A percentile compares a stretch with the other conserved stretches of the same genome.
Conservation (phyloP, 2,113 vertebrate species). For the Vidua macroura region DNA sequence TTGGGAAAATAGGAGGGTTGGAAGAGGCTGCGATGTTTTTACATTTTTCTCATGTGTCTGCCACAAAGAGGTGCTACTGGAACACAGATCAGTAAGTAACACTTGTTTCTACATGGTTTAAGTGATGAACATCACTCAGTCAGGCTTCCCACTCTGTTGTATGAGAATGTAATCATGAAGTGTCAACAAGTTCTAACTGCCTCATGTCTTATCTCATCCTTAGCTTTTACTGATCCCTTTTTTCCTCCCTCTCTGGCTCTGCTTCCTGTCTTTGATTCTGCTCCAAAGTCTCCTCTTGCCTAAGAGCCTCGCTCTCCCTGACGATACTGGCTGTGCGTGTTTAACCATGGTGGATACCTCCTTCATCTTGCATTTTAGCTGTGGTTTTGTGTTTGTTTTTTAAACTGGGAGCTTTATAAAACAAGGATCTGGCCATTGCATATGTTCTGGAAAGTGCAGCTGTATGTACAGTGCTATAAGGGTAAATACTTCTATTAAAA, state of each 20-base stretch:
- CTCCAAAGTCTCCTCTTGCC: not conserved
- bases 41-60: not conserved
- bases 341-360: not conserved
- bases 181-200: slow-evolving; percentile 18
- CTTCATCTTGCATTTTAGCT: not conserved
- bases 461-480: not conserved
- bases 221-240: not conserved
- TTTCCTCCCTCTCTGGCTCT: not conserved
- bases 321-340: fast-evolving
- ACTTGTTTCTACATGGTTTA: not conserved
- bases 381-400: not conserved
- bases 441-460: not conserved
- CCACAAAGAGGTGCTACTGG: not conserved
- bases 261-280: not conserved
- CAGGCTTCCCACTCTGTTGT: not conserved
- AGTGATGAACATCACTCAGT: not conserved
- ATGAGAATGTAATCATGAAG: not conserved
- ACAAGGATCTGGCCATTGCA: not conserved
- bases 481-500: not conserved
- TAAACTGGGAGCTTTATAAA: not conserved
- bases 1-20: not conserved
- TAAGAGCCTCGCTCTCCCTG: not conserved
- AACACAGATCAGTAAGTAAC: not conserved
- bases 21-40: not conserved
- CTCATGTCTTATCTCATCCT: not conserved